Conservation (phyloP, 2,888 invertebrate species). For the Silvanus unidentatus region DNA sequence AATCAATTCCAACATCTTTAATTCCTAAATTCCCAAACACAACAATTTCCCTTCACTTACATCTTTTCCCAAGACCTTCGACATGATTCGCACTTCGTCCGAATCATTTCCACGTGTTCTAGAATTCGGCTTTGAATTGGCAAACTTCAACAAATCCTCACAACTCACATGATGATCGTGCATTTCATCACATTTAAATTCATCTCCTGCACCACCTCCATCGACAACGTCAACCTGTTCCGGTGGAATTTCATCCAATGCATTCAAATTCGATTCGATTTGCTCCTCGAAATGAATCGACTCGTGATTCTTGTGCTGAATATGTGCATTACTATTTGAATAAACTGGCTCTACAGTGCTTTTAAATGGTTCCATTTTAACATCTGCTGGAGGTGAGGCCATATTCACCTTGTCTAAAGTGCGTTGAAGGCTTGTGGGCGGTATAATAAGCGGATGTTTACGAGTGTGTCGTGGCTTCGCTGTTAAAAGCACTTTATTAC, state of each 20-base stretch:
- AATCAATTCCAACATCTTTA: too few species aligned
- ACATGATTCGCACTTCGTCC: conserved; percentile 88
- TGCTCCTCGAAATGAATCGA: conserved; percentile 54
- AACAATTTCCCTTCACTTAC: conserved; percentile 46
- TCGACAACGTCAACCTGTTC: conserved; percentile 34
- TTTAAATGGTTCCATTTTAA: conserved; percentile 27
- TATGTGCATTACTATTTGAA: conserved; percentile 32
- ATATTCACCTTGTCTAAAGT: conserved; percentile 56
- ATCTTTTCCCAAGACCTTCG: conserved; percentile 74
- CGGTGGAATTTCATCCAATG: conserved; percentile 51
- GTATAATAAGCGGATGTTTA: conserved; percentile 76
- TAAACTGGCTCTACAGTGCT: conserved; percentile 32
- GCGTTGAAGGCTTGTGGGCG: conserved; percentile 55
- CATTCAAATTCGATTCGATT: conserved; percentile 57
- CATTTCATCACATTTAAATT: conserved; percentile 20
- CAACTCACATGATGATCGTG: conserved; percentile 79
- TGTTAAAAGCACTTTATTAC: conserved; percentile 57
- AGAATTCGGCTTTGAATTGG: conserved; percentile 75
- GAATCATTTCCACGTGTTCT: conserved; percentile 79
- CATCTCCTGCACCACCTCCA: conserved; percentile 31
- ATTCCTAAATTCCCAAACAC: neutral
- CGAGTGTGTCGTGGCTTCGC: conserved; percentile 68
- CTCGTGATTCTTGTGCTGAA: conserved; percentile 42
- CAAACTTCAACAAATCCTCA: conserved; percentile 85
- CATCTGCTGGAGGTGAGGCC: conserved; percentile 40